Conservation (phyloP, 2,797 vertebrate genomes). For the Hylomyscus alleni region DNA sequence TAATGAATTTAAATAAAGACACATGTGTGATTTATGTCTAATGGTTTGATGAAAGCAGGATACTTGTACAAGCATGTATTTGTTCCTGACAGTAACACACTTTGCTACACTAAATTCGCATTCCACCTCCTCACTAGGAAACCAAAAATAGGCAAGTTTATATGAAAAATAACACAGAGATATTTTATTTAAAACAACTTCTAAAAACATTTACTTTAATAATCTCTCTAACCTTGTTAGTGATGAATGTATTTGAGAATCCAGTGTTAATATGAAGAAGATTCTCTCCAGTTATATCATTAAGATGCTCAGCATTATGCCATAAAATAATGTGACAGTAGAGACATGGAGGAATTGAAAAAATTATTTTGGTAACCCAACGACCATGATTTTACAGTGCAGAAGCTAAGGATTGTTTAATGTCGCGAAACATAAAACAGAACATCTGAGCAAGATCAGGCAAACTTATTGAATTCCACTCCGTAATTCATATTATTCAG, state of each 20-base stretch:
- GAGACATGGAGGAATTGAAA: slow-evolving; percentile 7
- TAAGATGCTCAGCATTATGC: slow-evolving; percentile 69
- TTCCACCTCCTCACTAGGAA: slow-evolving; percentile 78
- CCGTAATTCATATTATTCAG: slow-evolving; percentile 81
- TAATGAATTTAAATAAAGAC: slow-evolving; percentile 11
- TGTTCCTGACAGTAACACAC: slow-evolving; percentile 66
- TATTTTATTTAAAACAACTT: slow-evolving; percentile 80
- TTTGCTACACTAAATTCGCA: slow-evolving; percentile 50
- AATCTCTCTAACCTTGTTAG: slow-evolving; percentile 75
- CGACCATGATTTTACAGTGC: slow-evolving; percentile 56
- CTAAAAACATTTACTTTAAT: slow-evolving; percentile 87
- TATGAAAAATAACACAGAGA: slow-evolving; percentile 74
- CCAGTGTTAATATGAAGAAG: slow-evolving; percentile 62
- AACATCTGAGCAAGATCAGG: slow-evolving; percentile 78
- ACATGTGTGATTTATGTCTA: slow-evolving; percentile 41
- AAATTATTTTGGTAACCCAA: slow-evolving; percentile 29
- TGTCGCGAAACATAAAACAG: slow-evolving; percentile 69
- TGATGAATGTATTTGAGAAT: slow-evolving; percentile 79
- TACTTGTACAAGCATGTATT: slow-evolving; percentile 58
- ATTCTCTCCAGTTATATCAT: slow-evolving; percentile 79
- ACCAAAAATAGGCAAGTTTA: slow-evolving; percentile 83
- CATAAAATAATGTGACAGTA: slow-evolving; percentile 41
- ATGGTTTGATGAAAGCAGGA: slow-evolving; percentile 2
- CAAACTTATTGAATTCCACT: slow-evolving; percentile 74
- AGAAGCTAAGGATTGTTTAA: slow-evolving; percentile 70